Percentiles rank a stretch among this genome's conserved stretches.
These are phyloP conservation scores for Monochamus saltuarius DNA, from an alignment of 1,140 invertebrate species.

Conservation along the genomic window DNA sequence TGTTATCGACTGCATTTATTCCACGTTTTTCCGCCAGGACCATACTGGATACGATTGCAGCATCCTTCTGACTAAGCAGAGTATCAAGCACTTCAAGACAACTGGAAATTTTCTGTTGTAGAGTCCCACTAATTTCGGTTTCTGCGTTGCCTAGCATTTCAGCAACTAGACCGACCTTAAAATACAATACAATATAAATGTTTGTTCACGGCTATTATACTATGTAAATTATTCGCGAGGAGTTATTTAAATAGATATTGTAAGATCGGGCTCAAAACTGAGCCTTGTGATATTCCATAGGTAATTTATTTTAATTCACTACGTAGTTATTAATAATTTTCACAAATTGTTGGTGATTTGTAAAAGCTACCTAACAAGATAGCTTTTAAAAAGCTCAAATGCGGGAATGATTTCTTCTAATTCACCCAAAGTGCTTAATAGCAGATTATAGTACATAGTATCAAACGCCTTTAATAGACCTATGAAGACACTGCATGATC, in stretches of 20 bases:
- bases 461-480: no score
- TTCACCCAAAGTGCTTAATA: no score
- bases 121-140: conserved; percentile 74
- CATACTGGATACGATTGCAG: conserved; percentile 74
- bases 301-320: not conserved
- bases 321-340: not conserved
- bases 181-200: not conserved
- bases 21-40: conserved; percentile 74
- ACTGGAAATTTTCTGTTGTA: conserved; percentile 80
- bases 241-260: not conserved
- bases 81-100: conserved; percentile 70
- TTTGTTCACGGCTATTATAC: not conserved
- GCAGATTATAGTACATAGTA: no score
- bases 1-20: conserved; percentile 58
- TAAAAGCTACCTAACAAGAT: no score
- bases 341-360: no score
- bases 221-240: not conserved
- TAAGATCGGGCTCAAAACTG: not conserved
- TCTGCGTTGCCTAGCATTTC: conserved; percentile 81
- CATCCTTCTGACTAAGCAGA: conserved; percentile 65
- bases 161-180: conserved; percentile 68
- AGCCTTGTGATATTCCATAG: not conserved
- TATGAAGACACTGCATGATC: no score
- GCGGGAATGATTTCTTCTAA: no score
- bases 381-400: no score